A percentile compares a stretch with the other conserved stretches of the same genome.
Conservation (phyloP, 2,888 invertebrate genomes). For the Drosophila suboccidentalis region DNA sequence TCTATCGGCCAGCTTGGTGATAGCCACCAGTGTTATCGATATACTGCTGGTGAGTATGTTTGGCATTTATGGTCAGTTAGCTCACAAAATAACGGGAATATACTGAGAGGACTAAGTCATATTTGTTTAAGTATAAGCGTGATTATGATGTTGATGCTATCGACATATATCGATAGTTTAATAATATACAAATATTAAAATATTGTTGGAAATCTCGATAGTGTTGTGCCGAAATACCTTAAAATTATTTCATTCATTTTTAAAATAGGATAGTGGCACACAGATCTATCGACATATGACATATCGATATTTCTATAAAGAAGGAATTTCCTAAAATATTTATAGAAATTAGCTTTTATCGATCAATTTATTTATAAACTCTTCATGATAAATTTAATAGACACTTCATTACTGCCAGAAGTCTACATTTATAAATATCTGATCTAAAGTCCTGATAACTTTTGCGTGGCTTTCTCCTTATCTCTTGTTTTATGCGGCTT, state of each 20-base stretch:
- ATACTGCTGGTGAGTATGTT: slow-evolving; percentile 55
- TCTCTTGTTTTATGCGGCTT: neutral
- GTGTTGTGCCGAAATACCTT: too few species aligned
- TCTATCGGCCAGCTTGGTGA: slow-evolving; percentile 63
- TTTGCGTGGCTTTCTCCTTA: neutral
- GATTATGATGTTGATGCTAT: neutral
- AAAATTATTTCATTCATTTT: too few species aligned
- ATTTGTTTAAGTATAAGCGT: too few species aligned
- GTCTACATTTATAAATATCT: neutral
- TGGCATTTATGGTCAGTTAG: too few species aligned
- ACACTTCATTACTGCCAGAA: neutral
- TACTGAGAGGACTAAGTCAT: neutral
- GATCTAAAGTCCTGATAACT: neutral
- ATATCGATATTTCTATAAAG: neutral
- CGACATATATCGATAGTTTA: neutral
- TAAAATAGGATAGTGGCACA: neutral
- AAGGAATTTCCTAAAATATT: neutral
- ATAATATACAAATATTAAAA: too few species aligned
- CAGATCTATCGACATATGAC: neutral
- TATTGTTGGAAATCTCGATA: too few species aligned
- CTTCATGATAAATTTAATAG: neutral
- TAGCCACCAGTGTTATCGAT: slow-evolving; percentile 70
- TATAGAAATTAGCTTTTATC: neutral
- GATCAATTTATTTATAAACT: neutral
- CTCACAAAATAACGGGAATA: neutral